Percentiles rank a stretch among this genome's conserved stretches.
Conservation (phyloP, 2,113 vertebrate genomes). For the Charadrius vociferus region DNA sequence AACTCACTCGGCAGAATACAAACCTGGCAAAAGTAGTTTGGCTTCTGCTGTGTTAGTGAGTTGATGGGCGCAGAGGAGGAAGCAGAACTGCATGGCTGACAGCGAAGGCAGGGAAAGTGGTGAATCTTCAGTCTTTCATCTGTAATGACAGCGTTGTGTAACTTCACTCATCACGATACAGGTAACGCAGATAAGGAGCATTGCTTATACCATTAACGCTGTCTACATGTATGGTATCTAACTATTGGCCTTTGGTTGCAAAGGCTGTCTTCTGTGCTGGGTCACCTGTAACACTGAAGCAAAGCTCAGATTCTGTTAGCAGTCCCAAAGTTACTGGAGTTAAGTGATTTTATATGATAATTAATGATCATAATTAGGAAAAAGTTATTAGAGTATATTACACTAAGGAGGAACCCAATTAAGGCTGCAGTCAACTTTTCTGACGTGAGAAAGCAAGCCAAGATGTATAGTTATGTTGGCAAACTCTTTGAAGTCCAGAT, state of each 20-base stretch:
- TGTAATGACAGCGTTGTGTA: neutral
- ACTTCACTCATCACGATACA: neutral
- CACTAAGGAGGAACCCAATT: neutral
- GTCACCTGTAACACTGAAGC: neutral
- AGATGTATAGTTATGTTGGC: neutral
- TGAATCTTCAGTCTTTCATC: neutral
- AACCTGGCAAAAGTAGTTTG: neutral
- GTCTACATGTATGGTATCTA: neutral
- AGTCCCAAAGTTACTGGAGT: neutral
- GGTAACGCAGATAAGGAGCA: neutral
- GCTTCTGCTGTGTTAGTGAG: neutral
- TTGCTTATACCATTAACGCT: accelerated
- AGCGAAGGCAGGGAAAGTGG: neutral
- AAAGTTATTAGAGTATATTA: neutral
- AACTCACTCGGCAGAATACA: neutral
- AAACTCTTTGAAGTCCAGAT: neutral
- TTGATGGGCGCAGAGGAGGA: neutral
- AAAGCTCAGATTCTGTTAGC: neutral
- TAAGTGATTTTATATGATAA: neutral
- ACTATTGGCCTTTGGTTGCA: neutral
- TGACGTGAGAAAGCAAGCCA: neutral
- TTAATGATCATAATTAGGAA: neutral
- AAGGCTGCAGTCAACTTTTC: neutral
- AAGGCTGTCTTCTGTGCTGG: neutral
- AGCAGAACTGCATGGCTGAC: accelerated